These are phyloP conservation scores for Phoeniculus purpureus DNA, from an alignment of 2,797 vertebrate genomes.

Conservation along the genomic window DNA sequence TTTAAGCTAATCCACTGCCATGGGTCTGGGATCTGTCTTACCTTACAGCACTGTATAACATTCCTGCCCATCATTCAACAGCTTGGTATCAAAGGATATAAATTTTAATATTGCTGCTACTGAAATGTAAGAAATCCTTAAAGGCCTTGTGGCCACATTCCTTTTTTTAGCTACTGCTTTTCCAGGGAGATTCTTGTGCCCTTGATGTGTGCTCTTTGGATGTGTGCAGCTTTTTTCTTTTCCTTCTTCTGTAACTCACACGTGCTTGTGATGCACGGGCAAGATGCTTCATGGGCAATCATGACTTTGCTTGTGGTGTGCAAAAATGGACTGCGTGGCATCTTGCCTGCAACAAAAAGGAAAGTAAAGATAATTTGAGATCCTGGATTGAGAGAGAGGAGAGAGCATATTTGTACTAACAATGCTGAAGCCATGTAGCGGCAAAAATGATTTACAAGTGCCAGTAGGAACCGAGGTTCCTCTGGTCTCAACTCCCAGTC, in stretches of 20 bases:
- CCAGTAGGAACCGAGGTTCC: neutral
- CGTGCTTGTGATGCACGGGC: neutral
- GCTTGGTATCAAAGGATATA: neutral
- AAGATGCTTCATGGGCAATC: neutral
- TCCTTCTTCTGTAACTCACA: neutral
- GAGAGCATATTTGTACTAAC: neutral
- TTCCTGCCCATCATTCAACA: conserved; percentile 30
- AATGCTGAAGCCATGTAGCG: neutral
- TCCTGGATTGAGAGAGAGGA: neutral
- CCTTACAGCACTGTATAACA: neutral
- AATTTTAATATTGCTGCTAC: neutral
- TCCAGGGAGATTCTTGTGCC: neutral
- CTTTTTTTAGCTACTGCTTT: neutral
- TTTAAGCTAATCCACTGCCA: conserved; percentile 8
- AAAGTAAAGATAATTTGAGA: neutral
- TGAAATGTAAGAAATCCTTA: neutral
- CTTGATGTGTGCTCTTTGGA: neutral
- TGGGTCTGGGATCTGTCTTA: conserved; percentile 1
- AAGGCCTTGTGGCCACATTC: neutral
- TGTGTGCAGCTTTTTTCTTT: neutral
- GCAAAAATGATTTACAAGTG: neutral
- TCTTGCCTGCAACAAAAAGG: neutral
- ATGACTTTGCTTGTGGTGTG: neutral
- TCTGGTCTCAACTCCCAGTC: neutral
- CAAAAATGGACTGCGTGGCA: neutral